Conservation (phyloP, 2,113 vertebrate species). For the Bettongia penicillata region DNA sequence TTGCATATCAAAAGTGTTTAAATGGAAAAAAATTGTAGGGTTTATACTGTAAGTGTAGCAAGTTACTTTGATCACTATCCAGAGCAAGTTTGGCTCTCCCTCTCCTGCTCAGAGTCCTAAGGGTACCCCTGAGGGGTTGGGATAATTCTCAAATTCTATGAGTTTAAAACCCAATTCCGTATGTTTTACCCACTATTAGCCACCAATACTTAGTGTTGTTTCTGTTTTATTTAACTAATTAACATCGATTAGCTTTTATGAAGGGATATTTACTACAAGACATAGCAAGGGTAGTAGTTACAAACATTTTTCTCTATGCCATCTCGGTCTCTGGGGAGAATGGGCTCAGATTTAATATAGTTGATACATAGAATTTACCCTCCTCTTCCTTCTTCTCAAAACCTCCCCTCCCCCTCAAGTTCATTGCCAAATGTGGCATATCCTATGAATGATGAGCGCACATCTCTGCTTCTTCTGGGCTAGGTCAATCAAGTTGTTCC, state of each 20-base stretch:
- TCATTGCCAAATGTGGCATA: neutral
- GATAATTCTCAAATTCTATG: neutral
- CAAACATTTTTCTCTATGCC: neutral
- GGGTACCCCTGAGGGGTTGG: neutral
- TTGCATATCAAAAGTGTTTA: neutral
- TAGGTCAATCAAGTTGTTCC: neutral
- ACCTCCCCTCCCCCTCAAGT: neutral
- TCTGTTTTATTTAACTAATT: neutral
- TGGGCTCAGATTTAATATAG: neutral
- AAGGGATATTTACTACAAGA: neutral
- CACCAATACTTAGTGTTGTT: neutral
- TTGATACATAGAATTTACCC: neutral
- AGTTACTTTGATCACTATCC: neutral
- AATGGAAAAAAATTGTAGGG: neutral
- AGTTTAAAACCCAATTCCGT: neutral
- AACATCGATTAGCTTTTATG: neutral
- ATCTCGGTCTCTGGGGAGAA: neutral
- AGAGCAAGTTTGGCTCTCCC: neutral
- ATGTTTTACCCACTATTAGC: neutral
- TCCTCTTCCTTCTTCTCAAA: neutral
- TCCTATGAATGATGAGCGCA: neutral
- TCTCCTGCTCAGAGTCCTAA: neutral
- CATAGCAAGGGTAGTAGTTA: neutral
- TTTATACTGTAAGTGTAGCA: neutral
- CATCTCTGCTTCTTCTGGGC: neutral